Evolutionary conservation across 2,113 vertebrate genomes (phyloP), one percentile per base, ranked within the genome.

Genomic region (Triplophysa tibetana): DNA sequence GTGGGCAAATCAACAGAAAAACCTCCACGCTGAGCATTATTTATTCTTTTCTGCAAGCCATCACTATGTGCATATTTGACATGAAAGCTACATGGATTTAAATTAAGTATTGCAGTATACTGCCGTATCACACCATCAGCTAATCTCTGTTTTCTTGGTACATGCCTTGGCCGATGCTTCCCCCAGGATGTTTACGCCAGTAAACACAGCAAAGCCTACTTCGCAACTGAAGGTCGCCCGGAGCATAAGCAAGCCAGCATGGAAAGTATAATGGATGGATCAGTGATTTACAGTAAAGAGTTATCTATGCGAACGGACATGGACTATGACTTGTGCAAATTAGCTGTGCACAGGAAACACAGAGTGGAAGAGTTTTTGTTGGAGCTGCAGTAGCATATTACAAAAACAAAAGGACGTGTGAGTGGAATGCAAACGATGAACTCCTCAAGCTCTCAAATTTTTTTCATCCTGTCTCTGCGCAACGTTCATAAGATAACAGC

Each of bases 251-350:
- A 61, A 75, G 19, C 60, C 29, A 52, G 65, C 23, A 76, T 69
- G 73, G 54, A 68, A 69, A 67, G 26, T 56, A 70, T 50, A 68
- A 79, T 61, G 43, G 48, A 79, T 62, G 72, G 16, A 63, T 48
- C 19, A 24, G 38, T 75, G 58, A 63, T 60, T 70, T 79, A 62
- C 56, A 63, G 66, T 70, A 70, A 78, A 78, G 41, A 75, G 58
- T 29, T 75, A 63, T 63, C 23, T 75, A 63, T 63, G 73, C 41
- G 12, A 48, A 48, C 63, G 14, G 17, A 63, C 41, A 26, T 63
- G 58, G 58, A 41, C 58, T 26, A 48, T 63, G 73, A 29, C 45
- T 75, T 63, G 16, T 43, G 33, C 23, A n/a, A 60, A 74, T 43
- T 8, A 12, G 9, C 4, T 9, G 13, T 14, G 41, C n/a, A 45